phyloP scores from a whole-genome alignment of 2,888 invertebrate genomes.

The Nymphalis urticae region DNA sequence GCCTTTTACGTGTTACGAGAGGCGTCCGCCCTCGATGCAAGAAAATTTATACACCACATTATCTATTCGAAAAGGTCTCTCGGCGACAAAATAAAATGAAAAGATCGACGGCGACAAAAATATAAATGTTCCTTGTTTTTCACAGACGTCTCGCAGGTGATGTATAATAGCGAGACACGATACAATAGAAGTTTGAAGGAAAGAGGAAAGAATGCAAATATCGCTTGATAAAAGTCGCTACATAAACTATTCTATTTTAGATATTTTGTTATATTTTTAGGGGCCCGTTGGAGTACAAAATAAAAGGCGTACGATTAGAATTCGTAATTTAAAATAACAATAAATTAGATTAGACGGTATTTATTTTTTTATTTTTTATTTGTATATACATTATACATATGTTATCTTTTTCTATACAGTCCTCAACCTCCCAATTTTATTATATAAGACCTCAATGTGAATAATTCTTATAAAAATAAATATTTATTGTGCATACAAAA shows the following conservation, averaged over 20 bases:
- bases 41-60: slow-evolving; percentile 76
- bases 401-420: too few species aligned
- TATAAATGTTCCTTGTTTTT: slow-evolving; percentile 46
- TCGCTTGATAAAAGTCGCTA: slow-evolving; percentile 16
- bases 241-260: slow-evolving; percentile 4
- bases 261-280: slow-evolving; percentile 2
- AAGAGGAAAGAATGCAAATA: slow-evolving; percentile 22
- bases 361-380: too few species aligned
- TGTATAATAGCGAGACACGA: slow-evolving; percentile 10
- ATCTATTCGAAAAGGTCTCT: slow-evolving; percentile 74
- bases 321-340: too few species aligned
- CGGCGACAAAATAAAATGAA: slow-evolving; percentile 66
- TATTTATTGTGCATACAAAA: too few species aligned
- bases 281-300: neutral
- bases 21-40: slow-evolving; percentile 57
- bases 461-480: too few species aligned
- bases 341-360: too few species aligned
- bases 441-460: too few species aligned
- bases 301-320: neutral
- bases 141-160: slow-evolving; percentile 22
- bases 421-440: too few species aligned
- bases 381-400: too few species aligned
- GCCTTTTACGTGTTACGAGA: slow-evolving; percentile 67
- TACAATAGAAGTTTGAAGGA: slow-evolving; percentile 11
- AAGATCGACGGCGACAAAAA: slow-evolving; percentile 48